These are phyloP conservation scores for Heteromyza rotundicornis DNA, from an alignment of 2,888 invertebrate genomes.

Conservation along the genomic window DNA sequence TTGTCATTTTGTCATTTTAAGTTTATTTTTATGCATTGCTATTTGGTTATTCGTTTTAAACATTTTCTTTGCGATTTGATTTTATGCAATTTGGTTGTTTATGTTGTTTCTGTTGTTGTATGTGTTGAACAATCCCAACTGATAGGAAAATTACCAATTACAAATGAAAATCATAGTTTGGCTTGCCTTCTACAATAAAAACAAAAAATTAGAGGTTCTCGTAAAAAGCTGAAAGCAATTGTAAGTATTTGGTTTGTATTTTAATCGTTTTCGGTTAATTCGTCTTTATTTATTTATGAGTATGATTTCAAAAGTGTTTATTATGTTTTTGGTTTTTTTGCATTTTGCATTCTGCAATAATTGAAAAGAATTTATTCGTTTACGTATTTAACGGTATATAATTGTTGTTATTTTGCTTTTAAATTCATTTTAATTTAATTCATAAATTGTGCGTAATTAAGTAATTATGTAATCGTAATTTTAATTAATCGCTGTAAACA, in stretches of 20 bases:
- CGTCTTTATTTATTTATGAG: too few relatives aligned
- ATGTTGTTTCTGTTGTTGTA: slow-evolving; percentile 34
- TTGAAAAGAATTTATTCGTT: neutral
- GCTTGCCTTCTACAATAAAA: neutral
- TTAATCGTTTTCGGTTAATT: neutral
- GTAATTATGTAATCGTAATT: too few relatives aligned
- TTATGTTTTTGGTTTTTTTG: slow-evolving; percentile 9
- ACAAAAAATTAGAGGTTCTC: too few relatives aligned
- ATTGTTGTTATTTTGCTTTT: too few relatives aligned
- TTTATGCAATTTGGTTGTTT: slow-evolving; percentile 23
- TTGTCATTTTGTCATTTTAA: slow-evolving; percentile 16
- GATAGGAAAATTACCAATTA: slow-evolving; percentile 20
- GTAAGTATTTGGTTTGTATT: neutral
- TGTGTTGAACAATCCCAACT: too few relatives aligned
- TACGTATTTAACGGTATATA: slow-evolving; percentile 9
- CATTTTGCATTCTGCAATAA: slow-evolving; percentile 8
- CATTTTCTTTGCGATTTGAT: slow-evolving; percentile 30
- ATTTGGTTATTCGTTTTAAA: slow-evolving; percentile 33
- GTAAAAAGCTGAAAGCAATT: slow-evolving; percentile 1
- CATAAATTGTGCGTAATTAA: slow-evolving; percentile 20
- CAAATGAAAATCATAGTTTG: too few relatives aligned
- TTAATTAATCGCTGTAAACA: too few relatives aligned
- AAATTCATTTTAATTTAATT: neutral
- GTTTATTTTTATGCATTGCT: slow-evolving; percentile 13
- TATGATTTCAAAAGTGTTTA: slow-evolving; percentile 7